Evolutionary conservation across 2,888 invertebrate genomes (phyloP), one percentile per base, ranked within the genome.

Genomic region (Petrolisthes cinctipes): DNA sequence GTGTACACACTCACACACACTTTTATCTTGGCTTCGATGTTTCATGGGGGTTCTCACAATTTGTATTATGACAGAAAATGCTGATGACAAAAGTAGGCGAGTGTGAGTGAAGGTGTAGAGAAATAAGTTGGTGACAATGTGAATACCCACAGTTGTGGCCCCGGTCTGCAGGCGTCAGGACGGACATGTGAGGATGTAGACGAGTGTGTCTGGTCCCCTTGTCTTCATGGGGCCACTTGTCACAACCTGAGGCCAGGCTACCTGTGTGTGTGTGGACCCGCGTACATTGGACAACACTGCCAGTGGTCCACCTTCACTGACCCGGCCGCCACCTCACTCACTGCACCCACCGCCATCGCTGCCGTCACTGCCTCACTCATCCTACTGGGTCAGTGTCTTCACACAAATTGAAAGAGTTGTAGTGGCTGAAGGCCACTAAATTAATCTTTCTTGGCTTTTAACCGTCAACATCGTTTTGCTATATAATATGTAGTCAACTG

Each of bases 191-290:
- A 82, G 54, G 81, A 82, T 51, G 17, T 82, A 14, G 81, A 82
- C 66, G 81, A 82, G 66, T 82, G 81, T 51, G 4, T 82, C 6
- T 82, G 66, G 66, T n/a, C 14, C 17, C 81, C 81, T 5, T 82
- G 81, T 23, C 78, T 78, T 51, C 78, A 78, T 23, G 78, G 54
- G 7, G 78, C 54, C 53, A 78, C 78, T n/a, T 78, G 81, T 51
- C 14, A n/a, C 4, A 82, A 82, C 68, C 81, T 37, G 6, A 61
- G 66, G 17, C 66, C 81, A 17, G 81, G 81, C 5, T 82, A 82
- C 66, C 66, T 82, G 17, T 82, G 81, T 68, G 51, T 82, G 4
- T 82, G 81, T 56, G 81, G 51, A 5, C 81, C 81, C 0, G 66
- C 11, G 9, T 53, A 82, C 51, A 56, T 66, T 17, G 81, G 81